A percentile compares a stretch with the other conserved stretches of the same genome.
Conservation (phyloP, 2,797 vertebrate species). For the Phoxinus dragarum region DNA sequence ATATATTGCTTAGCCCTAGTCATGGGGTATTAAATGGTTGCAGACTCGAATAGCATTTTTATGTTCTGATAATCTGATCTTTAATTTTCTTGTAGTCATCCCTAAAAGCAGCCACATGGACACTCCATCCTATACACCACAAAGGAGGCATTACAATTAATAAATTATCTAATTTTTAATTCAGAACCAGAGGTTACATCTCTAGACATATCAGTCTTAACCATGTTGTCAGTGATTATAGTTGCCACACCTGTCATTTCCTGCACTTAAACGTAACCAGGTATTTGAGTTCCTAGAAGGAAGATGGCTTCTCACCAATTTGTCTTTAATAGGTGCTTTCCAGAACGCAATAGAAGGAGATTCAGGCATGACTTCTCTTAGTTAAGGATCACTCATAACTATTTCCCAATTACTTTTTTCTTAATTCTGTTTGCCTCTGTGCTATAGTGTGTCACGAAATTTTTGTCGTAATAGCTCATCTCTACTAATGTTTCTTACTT, state of each 20-base stretch:
- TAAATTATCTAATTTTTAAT: too few relatives aligned
- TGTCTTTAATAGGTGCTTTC: background rate
- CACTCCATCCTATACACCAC: too few relatives aligned
- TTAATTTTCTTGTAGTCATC: too few relatives aligned
- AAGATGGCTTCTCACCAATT: background rate
- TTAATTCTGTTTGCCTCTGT: background rate
- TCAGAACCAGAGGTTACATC: too few relatives aligned
- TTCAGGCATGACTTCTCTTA: background rate
- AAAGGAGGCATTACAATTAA: too few relatives aligned
- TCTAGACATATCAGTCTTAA: too few relatives aligned
- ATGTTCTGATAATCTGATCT: too few relatives aligned
- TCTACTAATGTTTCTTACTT: background rate
- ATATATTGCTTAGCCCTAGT: too few relatives aligned
- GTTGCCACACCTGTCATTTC: background rate
- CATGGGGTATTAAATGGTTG: too few relatives aligned
- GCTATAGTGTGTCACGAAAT: background rate
- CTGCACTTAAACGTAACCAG: fast-evolving
- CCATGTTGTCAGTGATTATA: too few relatives aligned
- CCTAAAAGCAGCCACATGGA: background rate
- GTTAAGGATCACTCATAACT: background rate
- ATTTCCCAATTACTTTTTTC: background rate
- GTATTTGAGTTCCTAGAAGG: background rate
- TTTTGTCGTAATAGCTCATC: background rate
- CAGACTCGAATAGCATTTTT: too few relatives aligned
- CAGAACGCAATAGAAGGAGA: background rate